phyloP scores from a whole-genome alignment of 2,797 vertebrate species.

The Sciurus vulgaris region DNA sequence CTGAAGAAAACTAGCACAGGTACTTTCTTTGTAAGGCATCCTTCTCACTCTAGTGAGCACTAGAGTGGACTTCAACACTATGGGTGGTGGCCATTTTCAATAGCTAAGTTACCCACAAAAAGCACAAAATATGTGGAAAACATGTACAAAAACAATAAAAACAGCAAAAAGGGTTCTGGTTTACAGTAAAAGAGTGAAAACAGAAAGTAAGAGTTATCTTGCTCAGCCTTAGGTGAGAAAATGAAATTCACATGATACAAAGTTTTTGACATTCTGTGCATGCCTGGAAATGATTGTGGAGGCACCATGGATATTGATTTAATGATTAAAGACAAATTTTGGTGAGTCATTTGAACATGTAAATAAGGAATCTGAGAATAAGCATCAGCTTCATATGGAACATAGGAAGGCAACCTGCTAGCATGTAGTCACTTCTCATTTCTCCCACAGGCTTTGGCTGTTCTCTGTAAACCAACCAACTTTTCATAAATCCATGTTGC shows the following conservation, averaged over 20 bases:
- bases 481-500: neutral
- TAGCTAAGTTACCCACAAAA: neutral
- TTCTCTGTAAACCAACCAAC: neutral
- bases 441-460: neutral
- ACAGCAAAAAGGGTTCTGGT: neutral
- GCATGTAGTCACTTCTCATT: neutral
- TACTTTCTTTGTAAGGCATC: neutral
- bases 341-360: neutral
- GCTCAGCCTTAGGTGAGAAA: neutral
- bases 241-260: neutral
- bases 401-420: accelerated
- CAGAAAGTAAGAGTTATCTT: neutral
- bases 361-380: neutral
- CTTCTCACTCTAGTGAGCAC: neutral
- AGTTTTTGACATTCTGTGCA: neutral
- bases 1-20: neutral
- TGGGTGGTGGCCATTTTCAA: neutral
- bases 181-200: neutral
- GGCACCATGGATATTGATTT: neutral
- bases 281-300: neutral
- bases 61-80: neutral
- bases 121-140: neutral
- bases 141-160: neutral
- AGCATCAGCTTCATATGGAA: neutral
- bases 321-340: neutral